Evolutionary conservation across 2,888 invertebrate species (phyloP), one percentile per base, ranked within the genome.

Genomic region (Phaedon cochleariae): DNA sequence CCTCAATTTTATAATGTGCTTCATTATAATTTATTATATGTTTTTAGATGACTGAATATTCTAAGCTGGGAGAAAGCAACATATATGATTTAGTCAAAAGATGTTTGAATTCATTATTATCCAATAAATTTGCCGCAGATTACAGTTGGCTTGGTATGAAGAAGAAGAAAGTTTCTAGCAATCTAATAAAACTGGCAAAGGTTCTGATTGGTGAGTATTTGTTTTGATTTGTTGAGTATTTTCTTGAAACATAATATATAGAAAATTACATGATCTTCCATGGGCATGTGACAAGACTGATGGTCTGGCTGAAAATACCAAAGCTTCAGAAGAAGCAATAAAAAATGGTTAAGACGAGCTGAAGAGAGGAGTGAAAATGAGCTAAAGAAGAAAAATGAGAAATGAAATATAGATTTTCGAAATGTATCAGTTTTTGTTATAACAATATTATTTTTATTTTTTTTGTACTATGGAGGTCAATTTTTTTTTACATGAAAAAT

Each of bases 101-200:
- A 48, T 48, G 26, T 17, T 22, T 51, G 6, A 26, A 22, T 26
- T 10, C 51, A 22, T 26, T 51, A 29, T 15, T 51, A n/a, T 21
- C 51, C 0, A 26, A 51, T 26, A 51, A 7, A 21, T 51, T 22
- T 26, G 51, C 51, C 21, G 22, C 51, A 9, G 26, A 51, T 12
- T 51, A 26, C n/a, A 51, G 51, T 29, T 51, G 51, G 51, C 17
- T 26, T 10, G 51, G 51, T 15, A 29, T 15, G 29, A 26, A 51
- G 22, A 51, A 51, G 17, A 51, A 51, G 12, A 51, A 51, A 26
- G 12, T 51, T 2, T 51, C 22, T 18, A 18, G 48, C 20, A n/a
- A 48, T 12, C 48, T 48, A n/a, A n/a, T n/a, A n/a, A 51, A 51
- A 51, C 22, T 51, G n/a, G 1, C 51, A 26, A 26, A 26, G 7